Base-by-base conservation (phyloP, 2,797 vertebrate genomes). In the Eurystomus glaucurus region DNA sequence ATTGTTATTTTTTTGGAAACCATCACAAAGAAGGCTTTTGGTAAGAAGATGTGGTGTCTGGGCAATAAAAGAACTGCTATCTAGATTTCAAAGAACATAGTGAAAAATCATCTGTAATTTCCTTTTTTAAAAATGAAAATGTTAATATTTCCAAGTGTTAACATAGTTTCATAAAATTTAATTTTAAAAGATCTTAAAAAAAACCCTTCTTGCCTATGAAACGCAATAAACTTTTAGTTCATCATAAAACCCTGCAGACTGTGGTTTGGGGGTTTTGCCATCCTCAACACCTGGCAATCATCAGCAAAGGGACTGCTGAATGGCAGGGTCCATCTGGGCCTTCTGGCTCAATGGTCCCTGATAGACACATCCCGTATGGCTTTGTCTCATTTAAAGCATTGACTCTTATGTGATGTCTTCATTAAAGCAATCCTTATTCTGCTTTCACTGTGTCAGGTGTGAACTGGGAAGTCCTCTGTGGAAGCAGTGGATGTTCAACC, bases 201-300 rank as follows among this genome's bases (percentile, higher is more conserved):
- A 55, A 28, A 37, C 12, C 4, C 3, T 16, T 43, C 43, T 77
- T 74, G 33, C 52, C 41, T 31, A 2, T 43, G 51, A 80, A 93
- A 52, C 31, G 52, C 33, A 31, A 48, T 29, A 76, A 58, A 74
- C 28, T 51, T 88, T 70, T 39, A 76, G 37, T 21, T 88, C 20
- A 28, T 75, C 2, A 2, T 55, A 77, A 79, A 89, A 50, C 28
- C 6, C 1, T 1, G 0, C 23, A 60, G 0, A 2, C 10, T 77
- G 75, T 11, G 0, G 8, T 70, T 50, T 51, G 39, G 23, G 29
- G 26, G 4, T 11, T 82, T 94, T 91, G 51, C 26, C 4, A 0
- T 74, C 31, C 71, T 85, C 64, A 66, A n/a, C 8, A 22, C 50
- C 15, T 45, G 60, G n/a, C 23, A 85, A 37, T 15, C 29, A 65